phyloP scores from a whole-genome alignment of 1,140 invertebrate species.

The Lutraria rhynchaena region DNA sequence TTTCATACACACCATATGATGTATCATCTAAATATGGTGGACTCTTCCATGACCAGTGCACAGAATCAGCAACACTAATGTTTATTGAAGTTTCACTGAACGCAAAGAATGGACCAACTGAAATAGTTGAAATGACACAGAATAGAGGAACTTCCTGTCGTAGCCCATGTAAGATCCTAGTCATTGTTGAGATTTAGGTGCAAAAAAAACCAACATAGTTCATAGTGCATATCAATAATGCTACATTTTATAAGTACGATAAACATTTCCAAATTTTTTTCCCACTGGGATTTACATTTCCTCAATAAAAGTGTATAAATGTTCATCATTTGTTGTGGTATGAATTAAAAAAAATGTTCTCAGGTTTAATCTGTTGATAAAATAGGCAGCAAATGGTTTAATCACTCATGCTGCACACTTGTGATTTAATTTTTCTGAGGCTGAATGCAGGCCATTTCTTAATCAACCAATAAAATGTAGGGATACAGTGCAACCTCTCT shows the following conservation, averaged over 20 bases:
- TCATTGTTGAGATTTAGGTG: neutral
- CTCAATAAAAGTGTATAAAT: no score
- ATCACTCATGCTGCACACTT: no score
- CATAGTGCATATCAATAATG: neutral
- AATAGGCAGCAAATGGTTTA: no score
- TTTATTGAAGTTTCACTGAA: constrained; percentile 60
- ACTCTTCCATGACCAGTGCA: constrained; percentile 72
- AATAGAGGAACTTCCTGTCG: neutral
- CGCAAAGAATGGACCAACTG: constrained; percentile 62
- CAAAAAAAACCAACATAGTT: neutral
- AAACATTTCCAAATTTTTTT: no score
- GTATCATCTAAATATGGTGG: constrained; percentile 56
- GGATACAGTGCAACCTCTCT: neutral
- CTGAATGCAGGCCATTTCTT: no score
- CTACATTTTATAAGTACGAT: neutral
- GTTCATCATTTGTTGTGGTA: no score
- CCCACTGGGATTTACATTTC: no score
- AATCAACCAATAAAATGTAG: neutral
- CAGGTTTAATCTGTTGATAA: no score
- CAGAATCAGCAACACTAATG: constrained; percentile 69
- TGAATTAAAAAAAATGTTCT: no score
- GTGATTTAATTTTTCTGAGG: no score
- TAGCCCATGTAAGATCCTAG: neutral
- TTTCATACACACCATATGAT: constrained; percentile 68
- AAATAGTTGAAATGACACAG: no score